Base-by-base conservation (phyloP, 2,888 invertebrate species). In the Empis stercorea region DNA sequence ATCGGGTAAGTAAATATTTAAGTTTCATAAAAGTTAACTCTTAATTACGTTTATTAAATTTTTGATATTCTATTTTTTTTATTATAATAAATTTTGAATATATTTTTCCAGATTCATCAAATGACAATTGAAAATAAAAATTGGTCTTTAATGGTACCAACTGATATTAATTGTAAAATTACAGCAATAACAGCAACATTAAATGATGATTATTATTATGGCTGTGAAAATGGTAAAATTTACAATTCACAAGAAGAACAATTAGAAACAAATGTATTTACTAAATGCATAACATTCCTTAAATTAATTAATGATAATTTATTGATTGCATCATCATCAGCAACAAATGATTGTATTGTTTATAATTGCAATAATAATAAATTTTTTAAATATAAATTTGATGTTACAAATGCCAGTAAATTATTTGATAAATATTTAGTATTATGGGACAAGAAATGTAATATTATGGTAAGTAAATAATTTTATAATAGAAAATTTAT, bases 151-250 rank as follows among this genome's bases (percentile, higher is more conserved):
- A 48, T 60, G 9, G 44, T 52, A 30, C 59, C 62, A 1, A 43
- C 52, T 6, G 53, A 57, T 30, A 46, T 47, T 10, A 46, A 53
- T 1, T 47, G 47, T 16, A 46, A 50, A 23, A 63, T 68, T 13
- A 63, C 61, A 15, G 59, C 64, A 14, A 56, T 62, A 20, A 55
- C 59, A 30, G 46, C 43, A 32, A 11, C 47, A 16, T 56, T 46
- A 20, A 50, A 57, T 15, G 49, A 56, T 2, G 54, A 53, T 3
- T 58, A 61, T 10, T 61, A 58, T 49, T 59, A 59, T 5, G 66
- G 62, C 10, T 62, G 62, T 48, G 55, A 57, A 30, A 59, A 62
- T 53, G 67, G 68, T 5, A 48, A 43, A 3, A 57, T 66, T 9
- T 59, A 59, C 27, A 58, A 40, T 40, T 40, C 23, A 9, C 27